Base-by-base conservation (phyloP, 1,140 invertebrate species). In the Trachymyrmex septentrionalis region DNA sequence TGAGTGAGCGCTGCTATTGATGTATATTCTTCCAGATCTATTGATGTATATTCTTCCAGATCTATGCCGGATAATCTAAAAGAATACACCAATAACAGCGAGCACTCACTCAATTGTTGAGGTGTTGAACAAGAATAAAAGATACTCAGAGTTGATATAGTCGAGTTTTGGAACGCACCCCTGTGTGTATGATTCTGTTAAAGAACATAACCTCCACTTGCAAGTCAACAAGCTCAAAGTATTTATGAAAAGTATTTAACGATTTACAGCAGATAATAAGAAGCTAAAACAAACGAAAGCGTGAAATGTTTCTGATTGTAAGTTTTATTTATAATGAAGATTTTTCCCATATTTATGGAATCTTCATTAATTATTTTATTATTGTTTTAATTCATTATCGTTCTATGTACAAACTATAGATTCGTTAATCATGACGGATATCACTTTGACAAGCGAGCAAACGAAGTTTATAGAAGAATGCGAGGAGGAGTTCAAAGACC, bases 401-500 rank as follows among this genome's bases (percentile, higher is more conserved):
- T 57, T n/a, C 12, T 66, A 44, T 16, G 4, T 72, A 14, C 24
- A 4, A 86, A 86, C 3, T 72, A 24, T 14, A 55, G 67, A 38
- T 21, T 67, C 21, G 55, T n/a, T 67, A 16, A 57, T 6, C 1
- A 90, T 91, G 87, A 59, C 3, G 16, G 81, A 85, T 21, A 73
- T 2, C 0, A 82, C 66, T 10, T 21, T 91, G 38, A 91, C 86
- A 4, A 86, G 88, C 30, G 91, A 92, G 75, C 90, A 93, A 85
- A 53, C 94, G 5, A 92, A 92, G 34, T 96, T 96, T 76, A 81
- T 96, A 24, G 93, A 93, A 50, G 93, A 96, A 88, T 96, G 96
- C 81, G 96, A 96, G 76, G 88, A 94, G 24, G 96, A 96, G 88
- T 96, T 96, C 86, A 90, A 92, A 34, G 85, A 93, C 85, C 95